These are phyloP conservation scores for Sus scrofa DNA, from an alignment of 2,113 vertebrate species.

Conservation along the genomic window DNA sequence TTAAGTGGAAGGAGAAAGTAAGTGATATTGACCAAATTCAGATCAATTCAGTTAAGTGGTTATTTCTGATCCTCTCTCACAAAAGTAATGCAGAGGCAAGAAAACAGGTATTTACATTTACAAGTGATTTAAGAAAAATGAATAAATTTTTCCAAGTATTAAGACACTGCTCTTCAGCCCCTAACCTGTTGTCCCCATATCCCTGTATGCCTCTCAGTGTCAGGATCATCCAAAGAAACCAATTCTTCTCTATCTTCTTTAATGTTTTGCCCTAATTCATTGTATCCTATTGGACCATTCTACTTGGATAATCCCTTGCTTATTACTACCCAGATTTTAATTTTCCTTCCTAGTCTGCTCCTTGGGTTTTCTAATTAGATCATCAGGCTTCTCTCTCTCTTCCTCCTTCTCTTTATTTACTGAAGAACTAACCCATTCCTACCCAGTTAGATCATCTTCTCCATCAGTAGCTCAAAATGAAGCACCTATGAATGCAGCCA, in stretches of 20 bases:
- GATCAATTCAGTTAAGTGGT: neutral
- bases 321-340: neutral
- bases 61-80: neutral
- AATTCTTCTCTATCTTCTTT: neutral
- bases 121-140: neutral
- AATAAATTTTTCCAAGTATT: neutral
- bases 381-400: neutral
- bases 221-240: neutral
- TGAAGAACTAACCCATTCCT: neutral
- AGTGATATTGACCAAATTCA: neutral
- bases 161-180: neutral
- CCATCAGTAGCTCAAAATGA: neutral
- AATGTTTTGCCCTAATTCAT: neutral
- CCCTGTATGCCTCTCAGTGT: neutral
- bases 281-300: neutral
- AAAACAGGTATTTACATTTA: neutral
- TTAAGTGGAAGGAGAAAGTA: neutral
- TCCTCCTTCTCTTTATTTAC: neutral
- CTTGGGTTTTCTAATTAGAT: conserved; percentile 15
- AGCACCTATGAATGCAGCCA: neutral
- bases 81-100: neutral
- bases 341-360: neutral
- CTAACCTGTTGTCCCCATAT: neutral
- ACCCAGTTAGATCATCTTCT: neutral
- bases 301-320: neutral